Evolutionary conservation across 2,113 vertebrate species (phyloP).

Genomic region (Geococcyx californianus): DNA sequence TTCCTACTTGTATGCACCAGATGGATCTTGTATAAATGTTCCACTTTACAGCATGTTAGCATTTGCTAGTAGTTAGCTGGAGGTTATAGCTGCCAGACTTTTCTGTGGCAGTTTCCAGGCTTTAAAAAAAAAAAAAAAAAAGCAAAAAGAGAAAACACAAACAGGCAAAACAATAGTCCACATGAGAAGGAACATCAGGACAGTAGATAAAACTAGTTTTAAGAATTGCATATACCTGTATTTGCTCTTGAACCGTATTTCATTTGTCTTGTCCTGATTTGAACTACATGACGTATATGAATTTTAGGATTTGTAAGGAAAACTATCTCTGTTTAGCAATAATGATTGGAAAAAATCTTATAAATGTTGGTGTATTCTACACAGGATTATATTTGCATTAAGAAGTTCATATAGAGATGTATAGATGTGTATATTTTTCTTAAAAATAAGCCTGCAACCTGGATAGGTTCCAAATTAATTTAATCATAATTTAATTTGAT

Average conservation of each 20-base stretch:
- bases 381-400: background rate
- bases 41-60: constrained; percentile 76
- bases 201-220: constrained; percentile 14
- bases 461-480: background rate
- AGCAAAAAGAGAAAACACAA: background rate
- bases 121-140: background rate
- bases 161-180: background rate
- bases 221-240: constrained; percentile 34
- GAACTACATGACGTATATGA: background rate
- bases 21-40: constrained; percentile 75
- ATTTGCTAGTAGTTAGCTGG: constrained; percentile 77
- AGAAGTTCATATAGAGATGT: background rate
- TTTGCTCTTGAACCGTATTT: background rate
- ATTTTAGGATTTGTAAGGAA: background rate
- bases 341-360: background rate
- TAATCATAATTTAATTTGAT: background rate
- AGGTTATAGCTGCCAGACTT: constrained; percentile 74
- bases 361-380: background rate
- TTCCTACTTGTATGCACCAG: constrained; percentile 64
- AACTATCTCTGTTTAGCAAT: background rate
- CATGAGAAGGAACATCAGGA: background rate
- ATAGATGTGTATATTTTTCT: background rate
- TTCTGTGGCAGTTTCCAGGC: constrained; percentile 71
- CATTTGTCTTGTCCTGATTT: background rate
- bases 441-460: background rate